Evolutionary conservation across 2,113 vertebrate species (phyloP), one percentile per base, ranked within the genome.

Genomic region (Crocuta crocuta): DNA sequence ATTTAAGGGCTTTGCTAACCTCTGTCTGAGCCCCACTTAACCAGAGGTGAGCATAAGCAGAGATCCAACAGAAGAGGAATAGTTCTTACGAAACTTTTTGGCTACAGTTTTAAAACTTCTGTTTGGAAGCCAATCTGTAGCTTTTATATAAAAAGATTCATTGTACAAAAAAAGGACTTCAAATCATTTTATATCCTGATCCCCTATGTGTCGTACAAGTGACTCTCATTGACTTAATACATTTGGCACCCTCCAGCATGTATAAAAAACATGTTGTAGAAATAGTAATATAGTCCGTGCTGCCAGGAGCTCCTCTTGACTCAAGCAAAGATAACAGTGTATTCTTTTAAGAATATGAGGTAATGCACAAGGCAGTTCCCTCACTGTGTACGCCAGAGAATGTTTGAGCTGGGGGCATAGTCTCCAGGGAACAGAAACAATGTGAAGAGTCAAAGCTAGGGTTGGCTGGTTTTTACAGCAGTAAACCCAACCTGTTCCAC

Each of bases 181-280:
- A 95, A 76, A 84, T 92, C 39, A 85, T 81, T 89, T 86, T 87
- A 55, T 94, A 94, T 70, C 68, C 81, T 91, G 85, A 88, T 96
- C 63, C 79, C 89, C 88, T 91, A 94, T 88, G 83, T 35, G 79
- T 90, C 3, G 3, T 63, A 76, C 80, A 86, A 95, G 73, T 68
- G 31, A 79, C 74, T 94, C n/a, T 96, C 95, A 65, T 88, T 89
- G 91, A 94, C 80, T 96, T 95, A 74, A 87, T 76, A 65, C 31
- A 35, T 55, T 91, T 96, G 97, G 95, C 93, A 74, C n/a, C 76
- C 68, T 87, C 66, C 28, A 61, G 63, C n/a, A 73, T 50, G 35
- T 81, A 89, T 83, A 71, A 94, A 71, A 94, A 95, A 50, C 63
- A 43, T 55, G 63, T n/a, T 94, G 78, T 97, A 89, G 97, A 93